Evolutionary conservation across 2,888 invertebrate genomes (phyloP).

Genomic region (Allophyes oxyacanthae): DNA sequence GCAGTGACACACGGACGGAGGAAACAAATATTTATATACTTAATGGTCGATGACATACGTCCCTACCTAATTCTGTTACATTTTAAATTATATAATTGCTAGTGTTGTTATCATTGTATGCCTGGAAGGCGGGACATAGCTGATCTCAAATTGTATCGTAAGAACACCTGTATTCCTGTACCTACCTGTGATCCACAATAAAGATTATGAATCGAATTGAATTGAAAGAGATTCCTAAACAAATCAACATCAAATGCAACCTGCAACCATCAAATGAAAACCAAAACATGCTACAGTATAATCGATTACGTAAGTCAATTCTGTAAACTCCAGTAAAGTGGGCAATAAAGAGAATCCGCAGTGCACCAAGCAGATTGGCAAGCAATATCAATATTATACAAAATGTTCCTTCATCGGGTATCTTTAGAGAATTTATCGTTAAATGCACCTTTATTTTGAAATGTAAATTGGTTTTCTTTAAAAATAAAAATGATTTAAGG

Average conservation of each 20-base stretch:
- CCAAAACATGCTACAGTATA: constrained; percentile 27
- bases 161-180: no score
- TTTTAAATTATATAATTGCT: no score
- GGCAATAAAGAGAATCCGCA: constrained; percentile 28
- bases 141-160: no score
- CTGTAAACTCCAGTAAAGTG: constrained; percentile 17
- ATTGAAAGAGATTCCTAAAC: no score
- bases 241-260: constrained; percentile 1
- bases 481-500: constrained; percentile 27
- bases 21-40: no score
- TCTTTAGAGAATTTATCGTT: constrained; percentile 30
- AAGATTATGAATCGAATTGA: no score
- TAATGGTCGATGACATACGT: no score
- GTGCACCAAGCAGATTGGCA: constrained; percentile 41
- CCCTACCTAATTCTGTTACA: no score
- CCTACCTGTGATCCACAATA: no score
- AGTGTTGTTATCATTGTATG: no score
- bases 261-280: constrained; percentile 6
- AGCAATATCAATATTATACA: constrained; percentile 22
- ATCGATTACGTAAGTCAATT: constrained; percentile 30
- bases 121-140: no score
- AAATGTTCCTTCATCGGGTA: constrained; percentile 14
- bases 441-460: constrained; percentile 22
- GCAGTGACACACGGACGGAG: no score
- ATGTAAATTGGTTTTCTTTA: constrained; percentile 13